Percentiles rank a stretch among this genome's conserved stretches.
Conservation (phyloP, 2,797 vertebrate species). For the Melanotaenia boesemani region DNA sequence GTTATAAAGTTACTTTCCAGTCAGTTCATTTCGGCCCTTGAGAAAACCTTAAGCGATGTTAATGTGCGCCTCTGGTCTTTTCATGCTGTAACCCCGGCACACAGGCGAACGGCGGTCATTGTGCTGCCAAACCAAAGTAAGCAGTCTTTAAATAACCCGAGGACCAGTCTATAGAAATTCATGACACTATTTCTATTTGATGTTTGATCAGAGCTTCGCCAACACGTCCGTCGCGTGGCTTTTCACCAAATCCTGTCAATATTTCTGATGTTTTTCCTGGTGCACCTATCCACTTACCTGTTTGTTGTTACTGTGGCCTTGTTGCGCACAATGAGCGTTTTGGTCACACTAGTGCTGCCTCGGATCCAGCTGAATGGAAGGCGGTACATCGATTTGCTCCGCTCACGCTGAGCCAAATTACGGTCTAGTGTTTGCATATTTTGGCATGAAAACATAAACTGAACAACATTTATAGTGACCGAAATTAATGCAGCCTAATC, state of each 20-base stretch:
- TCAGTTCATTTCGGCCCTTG: conserved; percentile 84
- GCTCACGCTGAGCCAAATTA: conserved; percentile 66
- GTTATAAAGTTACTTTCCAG: conserved; percentile 90
- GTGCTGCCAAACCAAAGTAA: conserved; percentile 79
- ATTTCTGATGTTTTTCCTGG: conserved; percentile 54
- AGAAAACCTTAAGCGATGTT: conserved; percentile 88
- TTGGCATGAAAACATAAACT: neutral
- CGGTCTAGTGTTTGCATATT: conserved; percentile 40
- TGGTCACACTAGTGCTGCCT: conserved; percentile 67
- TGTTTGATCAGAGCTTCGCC: conserved; percentile 82
- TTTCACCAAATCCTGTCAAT: conserved; percentile 53
- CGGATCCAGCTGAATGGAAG: conserved; percentile 73
- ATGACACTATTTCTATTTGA: conserved; percentile 80
- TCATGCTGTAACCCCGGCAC: conserved; percentile 81
- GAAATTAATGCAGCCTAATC: too few relatives aligned
- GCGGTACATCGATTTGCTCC: conserved; percentile 84
- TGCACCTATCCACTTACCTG: conserved; percentile 70
- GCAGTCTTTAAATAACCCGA: conserved; percentile 81
- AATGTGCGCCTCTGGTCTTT: conserved; percentile 85
- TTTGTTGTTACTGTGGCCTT: conserved; percentile 39
- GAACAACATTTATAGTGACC: neutral
- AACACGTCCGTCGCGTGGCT: conserved; percentile 80
- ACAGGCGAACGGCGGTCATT: conserved; percentile 83
- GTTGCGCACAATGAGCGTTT: conserved; percentile 54
- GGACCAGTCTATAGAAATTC: conserved; percentile 86